phyloP scores from a whole-genome alignment of 2,888 invertebrate genomes.

The Drosophila nigritarsus region DNA sequence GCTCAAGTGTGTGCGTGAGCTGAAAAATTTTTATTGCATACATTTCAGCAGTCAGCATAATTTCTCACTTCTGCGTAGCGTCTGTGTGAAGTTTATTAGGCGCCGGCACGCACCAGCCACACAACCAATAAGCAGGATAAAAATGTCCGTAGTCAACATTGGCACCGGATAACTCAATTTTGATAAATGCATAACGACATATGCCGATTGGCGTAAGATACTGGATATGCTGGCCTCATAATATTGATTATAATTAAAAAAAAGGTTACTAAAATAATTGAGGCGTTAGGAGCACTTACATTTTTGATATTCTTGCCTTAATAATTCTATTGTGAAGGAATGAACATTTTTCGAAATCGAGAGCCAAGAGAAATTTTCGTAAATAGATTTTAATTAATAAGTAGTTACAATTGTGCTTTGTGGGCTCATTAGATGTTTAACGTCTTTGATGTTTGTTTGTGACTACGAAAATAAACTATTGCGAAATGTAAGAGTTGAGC shows the following conservation, averaged over 20 bases:
- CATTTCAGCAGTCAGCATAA: constrained; percentile 77
- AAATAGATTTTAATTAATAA: constrained; percentile 20
- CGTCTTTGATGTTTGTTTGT: constrained; percentile 3
- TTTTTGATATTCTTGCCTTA: background rate
- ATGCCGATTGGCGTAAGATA: constrained; percentile 12
- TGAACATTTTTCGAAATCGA: background rate
- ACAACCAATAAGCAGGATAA: background rate
- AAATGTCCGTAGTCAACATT: constrained; percentile 33
- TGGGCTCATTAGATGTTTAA: background rate
- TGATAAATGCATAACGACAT: constrained; percentile 37
- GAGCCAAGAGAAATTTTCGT: background rate
- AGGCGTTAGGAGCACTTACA: background rate
- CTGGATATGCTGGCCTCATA: background rate
- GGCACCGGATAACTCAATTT: constrained; percentile 42
- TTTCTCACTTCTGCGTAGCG: constrained; percentile 73
- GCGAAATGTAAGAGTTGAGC: background rate
- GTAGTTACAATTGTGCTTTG: background rate
- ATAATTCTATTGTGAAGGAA: background rate
- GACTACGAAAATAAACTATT: background rate
- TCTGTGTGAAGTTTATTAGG: constrained; percentile 66
- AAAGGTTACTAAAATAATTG: constrained; percentile 1
- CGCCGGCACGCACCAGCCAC: constrained; percentile 57
- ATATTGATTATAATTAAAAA: background rate
- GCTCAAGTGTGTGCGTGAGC: constrained; percentile 63
- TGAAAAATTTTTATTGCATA: constrained; percentile 82